Percentiles rank a stretch among this genome's conserved stretches.
phyloP scores from a whole-genome alignment of 2,113 vertebrate species.

The Falco punctatus region DNA sequence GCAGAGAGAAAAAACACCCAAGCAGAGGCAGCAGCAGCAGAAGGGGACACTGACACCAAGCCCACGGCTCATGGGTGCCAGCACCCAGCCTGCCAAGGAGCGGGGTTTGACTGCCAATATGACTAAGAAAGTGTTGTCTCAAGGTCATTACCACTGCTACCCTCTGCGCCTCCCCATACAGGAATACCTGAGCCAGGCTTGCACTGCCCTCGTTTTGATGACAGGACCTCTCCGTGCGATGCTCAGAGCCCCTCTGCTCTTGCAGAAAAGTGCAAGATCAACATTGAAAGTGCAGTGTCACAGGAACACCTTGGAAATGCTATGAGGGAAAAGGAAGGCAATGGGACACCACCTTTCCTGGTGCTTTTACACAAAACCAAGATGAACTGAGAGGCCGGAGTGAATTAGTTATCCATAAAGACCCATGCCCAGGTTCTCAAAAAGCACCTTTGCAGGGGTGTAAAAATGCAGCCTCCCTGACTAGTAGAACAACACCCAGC shows the following conservation, averaged over 20 bases:
- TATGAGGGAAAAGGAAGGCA: background rate
- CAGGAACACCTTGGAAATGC: background rate
- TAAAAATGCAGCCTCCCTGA: background rate
- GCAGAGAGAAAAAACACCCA: background rate
- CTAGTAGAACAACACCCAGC: background rate
- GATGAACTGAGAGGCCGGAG: background rate
- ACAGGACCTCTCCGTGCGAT: background rate
- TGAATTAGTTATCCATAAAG: background rate
- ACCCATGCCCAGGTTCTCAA: background rate
- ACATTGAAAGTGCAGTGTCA: accelerated
- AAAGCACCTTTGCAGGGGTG: background rate
- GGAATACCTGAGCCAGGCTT: background rate
- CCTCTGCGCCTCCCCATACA: background rate
- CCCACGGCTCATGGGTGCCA: background rate
- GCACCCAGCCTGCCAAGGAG: background rate
- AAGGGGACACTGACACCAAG: background rate
- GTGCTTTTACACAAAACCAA: background rate
- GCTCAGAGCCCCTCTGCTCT: background rate
- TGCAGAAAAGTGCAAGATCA: background rate
- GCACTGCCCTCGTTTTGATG: background rate
- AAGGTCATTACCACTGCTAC: background rate
- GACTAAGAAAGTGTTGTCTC: background rate
- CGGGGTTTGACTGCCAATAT: background rate
- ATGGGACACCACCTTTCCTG: background rate
- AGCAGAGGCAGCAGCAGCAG: background rate